phyloP scores from a whole-genome alignment of 2,113 vertebrate species.

The Gadus chalcogrammus region DNA sequence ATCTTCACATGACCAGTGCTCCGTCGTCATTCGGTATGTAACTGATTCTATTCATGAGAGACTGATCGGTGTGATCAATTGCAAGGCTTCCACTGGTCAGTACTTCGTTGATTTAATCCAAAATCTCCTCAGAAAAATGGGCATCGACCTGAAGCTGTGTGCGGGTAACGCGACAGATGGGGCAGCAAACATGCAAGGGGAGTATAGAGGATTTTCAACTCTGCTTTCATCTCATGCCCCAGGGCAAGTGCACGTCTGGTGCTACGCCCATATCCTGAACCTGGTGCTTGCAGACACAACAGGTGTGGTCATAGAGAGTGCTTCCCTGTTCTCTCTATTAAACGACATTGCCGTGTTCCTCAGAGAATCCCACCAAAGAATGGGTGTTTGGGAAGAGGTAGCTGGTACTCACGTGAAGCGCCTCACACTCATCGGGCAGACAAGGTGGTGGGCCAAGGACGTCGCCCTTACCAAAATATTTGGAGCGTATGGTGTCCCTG shows the following conservation, averaged over 20 bases:
- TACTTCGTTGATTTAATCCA: constrained; percentile 9
- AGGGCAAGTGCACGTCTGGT: constrained; percentile 30
- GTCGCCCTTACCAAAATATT: constrained; percentile 20
- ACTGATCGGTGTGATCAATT: constrained; percentile 12
- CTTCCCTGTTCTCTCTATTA: constrained; percentile 20
- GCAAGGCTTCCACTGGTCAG: constrained; percentile 12
- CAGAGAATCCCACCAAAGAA: constrained; percentile 21
- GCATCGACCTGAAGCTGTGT: constrained; percentile 13
- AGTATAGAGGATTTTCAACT: constrained; percentile 13
- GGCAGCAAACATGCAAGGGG: constrained; percentile 23
- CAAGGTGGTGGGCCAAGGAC: constrained; percentile 17
- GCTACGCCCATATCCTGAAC: too few relatives aligned
- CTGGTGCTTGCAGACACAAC: constrained; percentile 27
- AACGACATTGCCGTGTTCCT: constrained; percentile 16
- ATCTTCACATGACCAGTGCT: constrained; percentile 18
- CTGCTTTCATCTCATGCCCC: constrained; percentile 25
- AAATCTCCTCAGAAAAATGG: neutral
- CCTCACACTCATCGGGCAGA: constrained; percentile 11
- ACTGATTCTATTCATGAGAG: constrained; percentile 13
- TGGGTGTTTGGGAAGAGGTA: too few relatives aligned
- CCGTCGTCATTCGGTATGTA: constrained; percentile 10
- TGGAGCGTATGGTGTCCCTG: neutral
- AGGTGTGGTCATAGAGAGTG: constrained; percentile 21
- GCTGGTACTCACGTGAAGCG: constrained; percentile 9
- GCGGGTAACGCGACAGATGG: constrained; percentile 17